These are phyloP conservation scores for Sycophila sp. DNA, from an alignment of 1,140 invertebrate genomes.

Conservation along the genomic window DNA sequence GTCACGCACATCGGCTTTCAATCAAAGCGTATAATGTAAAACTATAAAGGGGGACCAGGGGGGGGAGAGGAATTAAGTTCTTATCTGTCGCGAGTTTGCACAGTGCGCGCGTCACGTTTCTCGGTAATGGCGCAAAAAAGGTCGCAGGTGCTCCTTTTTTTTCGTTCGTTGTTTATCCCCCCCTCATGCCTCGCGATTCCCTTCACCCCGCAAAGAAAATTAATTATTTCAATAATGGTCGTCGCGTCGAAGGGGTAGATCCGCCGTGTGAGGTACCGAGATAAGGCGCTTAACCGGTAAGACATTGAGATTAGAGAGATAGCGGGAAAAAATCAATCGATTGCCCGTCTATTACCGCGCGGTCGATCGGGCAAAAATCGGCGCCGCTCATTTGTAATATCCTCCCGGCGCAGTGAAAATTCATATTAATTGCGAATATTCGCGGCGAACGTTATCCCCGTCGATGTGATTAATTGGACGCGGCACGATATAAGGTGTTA, in stretches of 20 bases:
- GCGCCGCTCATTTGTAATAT: too few relatives aligned
- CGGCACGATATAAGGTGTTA: too few relatives aligned
- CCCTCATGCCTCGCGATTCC: not conserved
- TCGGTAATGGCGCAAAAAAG: slow-evolving; percentile 21
- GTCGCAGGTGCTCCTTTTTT: not conserved
- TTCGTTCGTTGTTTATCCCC: too few relatives aligned
- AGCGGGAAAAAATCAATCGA: too few relatives aligned
- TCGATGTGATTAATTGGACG: too few relatives aligned
- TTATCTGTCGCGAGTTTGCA: slow-evolving; percentile 27
- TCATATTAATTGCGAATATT: too few relatives aligned
- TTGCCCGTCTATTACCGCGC: too few relatives aligned
- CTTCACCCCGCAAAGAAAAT: not conserved
- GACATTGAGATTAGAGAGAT: not conserved
- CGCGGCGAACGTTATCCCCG: too few relatives aligned
- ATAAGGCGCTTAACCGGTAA: not conserved
- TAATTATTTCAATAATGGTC: slow-evolving; percentile 16
- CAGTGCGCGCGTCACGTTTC: slow-evolving; percentile 22
- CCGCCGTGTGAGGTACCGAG: not conserved
- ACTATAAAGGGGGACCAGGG: slow-evolving; percentile 15
- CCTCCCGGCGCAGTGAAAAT: too few relatives aligned
- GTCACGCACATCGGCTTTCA: slow-evolving; percentile 28
- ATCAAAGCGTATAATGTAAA: slow-evolving; percentile 30
- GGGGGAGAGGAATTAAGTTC: slow-evolving; percentile 26
- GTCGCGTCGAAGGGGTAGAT: not conserved
- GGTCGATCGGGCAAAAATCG: too few relatives aligned